Conservation (phyloP, 2,888 invertebrate genomes). For the Molorchus minor region DNA sequence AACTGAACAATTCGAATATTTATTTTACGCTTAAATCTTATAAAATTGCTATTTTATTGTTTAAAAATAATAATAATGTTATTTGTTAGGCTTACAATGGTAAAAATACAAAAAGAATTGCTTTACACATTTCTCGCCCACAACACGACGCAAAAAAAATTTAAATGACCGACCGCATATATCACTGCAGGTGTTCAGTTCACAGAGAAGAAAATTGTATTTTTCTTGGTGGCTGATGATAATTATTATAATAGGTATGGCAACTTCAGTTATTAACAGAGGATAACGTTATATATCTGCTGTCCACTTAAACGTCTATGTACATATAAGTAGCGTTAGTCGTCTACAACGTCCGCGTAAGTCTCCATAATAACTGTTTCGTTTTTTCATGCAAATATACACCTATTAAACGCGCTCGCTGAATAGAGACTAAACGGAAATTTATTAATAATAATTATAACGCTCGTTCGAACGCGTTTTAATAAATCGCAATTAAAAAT, state of each 20-base stretch:
- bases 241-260: too few relatives aligned
- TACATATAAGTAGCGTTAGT: conserved; percentile 20
- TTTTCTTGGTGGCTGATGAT: neutral
- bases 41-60: too few relatives aligned
- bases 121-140: too few relatives aligned
- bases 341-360: conserved; percentile 1
- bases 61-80: too few relatives aligned
- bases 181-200: neutral
- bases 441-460: neutral
- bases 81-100: too few relatives aligned
- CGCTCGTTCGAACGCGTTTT: neutral
- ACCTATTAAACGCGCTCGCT: neutral
- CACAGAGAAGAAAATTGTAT: neutral
- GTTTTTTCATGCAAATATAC: conserved; percentile 9
- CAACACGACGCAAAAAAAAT: too few relatives aligned
- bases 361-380: conserved; percentile 11
- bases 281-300: too few relatives aligned
- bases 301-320: neutral
- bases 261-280: too few relatives aligned
- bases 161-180: too few relatives aligned
- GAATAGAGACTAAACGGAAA: neutral
- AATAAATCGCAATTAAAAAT: neutral
- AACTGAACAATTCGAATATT: too few relatives aligned
- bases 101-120: too few relatives aligned
- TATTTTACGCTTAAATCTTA: too few relatives aligned